Base-by-base conservation (phyloP, 23 tunicate species). In the Pegea sp. region DNA sequence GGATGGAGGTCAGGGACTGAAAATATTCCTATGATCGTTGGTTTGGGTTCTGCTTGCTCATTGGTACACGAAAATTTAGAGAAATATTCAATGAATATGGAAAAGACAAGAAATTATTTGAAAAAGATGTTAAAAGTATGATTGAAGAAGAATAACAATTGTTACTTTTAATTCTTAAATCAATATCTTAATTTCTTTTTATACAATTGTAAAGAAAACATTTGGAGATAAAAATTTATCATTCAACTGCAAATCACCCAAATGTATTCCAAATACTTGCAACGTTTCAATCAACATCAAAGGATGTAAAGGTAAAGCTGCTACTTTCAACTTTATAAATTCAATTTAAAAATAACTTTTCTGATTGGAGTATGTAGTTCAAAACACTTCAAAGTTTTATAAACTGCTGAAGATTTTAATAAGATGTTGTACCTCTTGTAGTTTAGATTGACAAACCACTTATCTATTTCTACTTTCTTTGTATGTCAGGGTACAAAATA, bases 11-110 rank as follows among this genome's bases (percentile, higher is more conserved):
- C 93, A 18, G 99, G 99, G 29, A 91, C 93, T 8, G 99, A 91
- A 58, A 91, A 91, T 53, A 78, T 87, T 0, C 92, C 99, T 1
- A 78, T 78, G 99, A 91, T 91, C 21, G 86, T 54, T 2, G 99
- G 99, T 22, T 51, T 91, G n/a, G 92, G 99, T 1, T 27, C 22
- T 32, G 99, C 99, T 4, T 87, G 77, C 4, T 29, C 49, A 27
- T 26, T 71, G 43, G 75, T 88, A 3, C 38, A 31, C 0, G 64
- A 72, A 7, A 62, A 69, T 31, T 62, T 91, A 48, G 33, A 57
- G 25, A 34, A 44, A 2, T 79, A 73, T 52, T 5, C 60, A 3
- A 49, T 53, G 6, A 30, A 62, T 16, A 91, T 91, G 99, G 33
- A 28, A 46, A 28, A 50, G 0, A 72, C 77, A 33, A 72, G 99